Evolutionary conservation across 2,888 invertebrate genomes (phyloP).

Genomic region (Napeogenes sylphis): DNA sequence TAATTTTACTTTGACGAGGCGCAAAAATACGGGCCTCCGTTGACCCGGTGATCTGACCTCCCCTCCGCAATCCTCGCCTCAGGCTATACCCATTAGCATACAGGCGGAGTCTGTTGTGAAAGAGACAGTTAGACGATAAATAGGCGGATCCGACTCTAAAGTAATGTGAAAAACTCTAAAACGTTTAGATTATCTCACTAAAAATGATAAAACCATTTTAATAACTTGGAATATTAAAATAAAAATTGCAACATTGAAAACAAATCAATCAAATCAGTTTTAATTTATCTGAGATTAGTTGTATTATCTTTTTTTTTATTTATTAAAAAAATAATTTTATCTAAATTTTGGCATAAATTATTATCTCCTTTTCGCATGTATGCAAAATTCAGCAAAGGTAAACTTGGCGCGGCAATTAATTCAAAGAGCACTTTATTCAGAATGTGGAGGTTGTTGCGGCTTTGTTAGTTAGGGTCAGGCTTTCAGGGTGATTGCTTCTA

Average conservation of each 20-base stretch:
- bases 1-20: conserved; percentile 75
- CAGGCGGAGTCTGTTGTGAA: conserved; percentile 64
- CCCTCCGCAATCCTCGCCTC: conserved; percentile 41
- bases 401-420: conserved; percentile 39
- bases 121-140: conserved; percentile 54
- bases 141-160: conserved; percentile 45
- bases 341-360: background rate
- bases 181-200: conserved; percentile 9
- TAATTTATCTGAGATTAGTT: too few species aligned
- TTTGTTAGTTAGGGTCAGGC: conserved; percentile 49
- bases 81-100: conserved; percentile 67
- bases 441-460: conserved; percentile 40
- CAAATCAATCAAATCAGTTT: too few species aligned
- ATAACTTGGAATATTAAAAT: background rate
- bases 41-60: conserved; percentile 35
- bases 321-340: background rate
- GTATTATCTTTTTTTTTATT: background rate
- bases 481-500: conserved; percentile 58
- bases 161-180: conserved; percentile 27
- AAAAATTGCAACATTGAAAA: background rate
- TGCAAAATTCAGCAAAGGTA: conserved; percentile 15
- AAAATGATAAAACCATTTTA: too few species aligned
- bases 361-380: conserved; percentile 1
- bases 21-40: conserved; percentile 60
- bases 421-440: conserved; percentile 44